A percentile compares a stretch with the other conserved stretches of the same genome.
These are phyloP conservation scores for Ascaphus truei DNA, from an alignment of 2,113 vertebrate genomes.

Conservation along the genomic window DNA sequence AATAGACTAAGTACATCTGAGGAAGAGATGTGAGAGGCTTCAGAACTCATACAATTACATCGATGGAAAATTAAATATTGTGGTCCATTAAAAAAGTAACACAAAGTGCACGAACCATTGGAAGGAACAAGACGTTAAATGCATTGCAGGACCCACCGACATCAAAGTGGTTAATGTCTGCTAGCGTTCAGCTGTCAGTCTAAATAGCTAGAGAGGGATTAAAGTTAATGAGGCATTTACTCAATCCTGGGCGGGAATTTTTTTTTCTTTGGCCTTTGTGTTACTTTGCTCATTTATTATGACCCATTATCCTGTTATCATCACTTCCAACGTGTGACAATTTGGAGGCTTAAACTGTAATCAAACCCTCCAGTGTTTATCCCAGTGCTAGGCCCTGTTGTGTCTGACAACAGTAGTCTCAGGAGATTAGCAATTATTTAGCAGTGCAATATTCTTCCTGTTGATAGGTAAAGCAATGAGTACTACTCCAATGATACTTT, in stretches of 20 bases:
- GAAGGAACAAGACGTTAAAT: too few relatives aligned
- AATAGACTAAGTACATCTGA: too few relatives aligned
- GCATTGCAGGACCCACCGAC: too few relatives aligned
- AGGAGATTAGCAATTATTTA: neutral
- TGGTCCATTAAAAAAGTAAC: too few relatives aligned
- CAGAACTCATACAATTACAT: too few relatives aligned
- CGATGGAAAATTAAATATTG: too few relatives aligned
- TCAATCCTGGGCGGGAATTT: neutral
- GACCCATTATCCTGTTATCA: constrained; percentile 7
- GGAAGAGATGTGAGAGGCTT: too few relatives aligned
- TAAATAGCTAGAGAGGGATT: constrained; percentile 5
- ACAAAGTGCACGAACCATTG: too few relatives aligned
- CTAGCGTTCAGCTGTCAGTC: neutral
- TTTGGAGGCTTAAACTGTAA: constrained; percentile 1
- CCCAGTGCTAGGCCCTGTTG: neutral
- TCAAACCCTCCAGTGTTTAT: neutral
- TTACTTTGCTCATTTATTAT: neutral
- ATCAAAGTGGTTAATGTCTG: neutral
- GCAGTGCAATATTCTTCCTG: neutral
- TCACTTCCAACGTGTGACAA: neutral
- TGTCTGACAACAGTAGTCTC: constrained; percentile 10
- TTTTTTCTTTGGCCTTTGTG: neutral
- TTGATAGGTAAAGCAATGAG: neutral
- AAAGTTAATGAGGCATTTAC: constrained; percentile 4
- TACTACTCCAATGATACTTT: too few relatives aligned